Base-by-base conservation (phyloP, 2,888 invertebrate genomes). In the Chrysina gloriosa region DNA sequence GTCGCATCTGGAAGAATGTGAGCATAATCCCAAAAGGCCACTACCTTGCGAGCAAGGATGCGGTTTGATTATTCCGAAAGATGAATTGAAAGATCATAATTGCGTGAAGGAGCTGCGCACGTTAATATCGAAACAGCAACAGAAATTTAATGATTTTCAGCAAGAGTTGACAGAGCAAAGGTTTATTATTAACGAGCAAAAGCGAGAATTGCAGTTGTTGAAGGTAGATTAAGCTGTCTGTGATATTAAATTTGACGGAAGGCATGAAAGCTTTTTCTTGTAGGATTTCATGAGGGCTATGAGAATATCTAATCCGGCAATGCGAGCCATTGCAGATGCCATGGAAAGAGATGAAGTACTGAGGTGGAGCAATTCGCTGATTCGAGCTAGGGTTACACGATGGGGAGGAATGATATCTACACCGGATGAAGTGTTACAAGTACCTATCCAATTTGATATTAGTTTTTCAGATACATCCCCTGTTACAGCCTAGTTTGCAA, bases 331-430 rank as follows among this genome's bases (percentile, higher is more conserved):
- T 63, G 95, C 96, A 2, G 95, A 96, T 80, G 95, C 96, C 79
- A 95, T 97, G 92, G 97, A 97, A 82, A 89, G 95, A 64, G 96
- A 96, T 79, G 97, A 97, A 83, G 94, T 97, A 67, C 88, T 93
- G 36, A 88, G 94, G 77, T 96, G 96, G 96, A 93, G 95, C 48
- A 90, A 89, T 75, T 91, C 94, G 0, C 84, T 96, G 50, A 87
- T 94, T 0, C 85, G 94, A 48, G 96, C 96, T 14, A 85, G 96
- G 69, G 97, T 98, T 47, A 96, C 96, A 0, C 88, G 97, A 67
- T 98, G 97, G 98, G 98, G 97, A 64, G 97, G 97, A 65, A 97
- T 98, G 96, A 98, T 98, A 78, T 97, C 97, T 25, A 98, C 98
- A 7, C 98, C 98, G 0, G 97, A 98, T 81, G 95, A 95, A 83